phyloP scores from a whole-genome alignment of 2,113 vertebrate genomes.

The human (Homo sapiens) region DNA sequence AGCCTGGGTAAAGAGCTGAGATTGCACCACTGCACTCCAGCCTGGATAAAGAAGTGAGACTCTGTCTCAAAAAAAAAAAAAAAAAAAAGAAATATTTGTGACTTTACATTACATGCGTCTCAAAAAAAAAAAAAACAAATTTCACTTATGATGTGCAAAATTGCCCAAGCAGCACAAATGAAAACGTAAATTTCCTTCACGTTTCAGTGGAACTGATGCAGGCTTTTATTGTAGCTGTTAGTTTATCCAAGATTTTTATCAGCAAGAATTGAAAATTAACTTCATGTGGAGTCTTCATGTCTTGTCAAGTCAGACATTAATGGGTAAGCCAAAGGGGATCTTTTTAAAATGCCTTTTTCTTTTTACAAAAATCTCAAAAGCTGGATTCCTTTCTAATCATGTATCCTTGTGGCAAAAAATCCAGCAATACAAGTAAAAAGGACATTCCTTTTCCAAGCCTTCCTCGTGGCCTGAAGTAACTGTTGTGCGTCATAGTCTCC shows the following conservation, averaged over 20 bases:
- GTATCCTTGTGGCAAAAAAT: background rate
- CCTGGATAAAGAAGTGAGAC: too few species aligned
- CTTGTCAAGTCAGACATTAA: background rate
- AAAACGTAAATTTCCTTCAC: background rate
- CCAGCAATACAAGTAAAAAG: background rate
- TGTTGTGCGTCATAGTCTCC: background rate
- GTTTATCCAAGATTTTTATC: background rate
- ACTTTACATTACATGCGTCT: background rate
- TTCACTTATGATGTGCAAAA: background rate
- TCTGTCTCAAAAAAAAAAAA: too few species aligned
- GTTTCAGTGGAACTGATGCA: fast-evolving
- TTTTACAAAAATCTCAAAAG: background rate
- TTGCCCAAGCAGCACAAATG: background rate
- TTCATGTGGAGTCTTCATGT: background rate
- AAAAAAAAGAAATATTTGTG: background rate
- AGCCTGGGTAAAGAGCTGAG: too few species aligned
- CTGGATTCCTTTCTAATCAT: background rate
- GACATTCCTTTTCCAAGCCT: fast-evolving
- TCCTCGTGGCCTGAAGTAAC: too few species aligned
- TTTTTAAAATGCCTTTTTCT: background rate
- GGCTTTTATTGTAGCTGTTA: background rate
- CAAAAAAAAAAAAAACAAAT: background rate
- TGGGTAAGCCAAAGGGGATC: too few species aligned
- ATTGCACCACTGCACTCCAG: too few species aligned
- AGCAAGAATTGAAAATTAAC: background rate